These are phyloP conservation scores for Oncorhynchus nerka DNA, from an alignment of 2,113 vertebrate species.

Conservation along the genomic window DNA sequence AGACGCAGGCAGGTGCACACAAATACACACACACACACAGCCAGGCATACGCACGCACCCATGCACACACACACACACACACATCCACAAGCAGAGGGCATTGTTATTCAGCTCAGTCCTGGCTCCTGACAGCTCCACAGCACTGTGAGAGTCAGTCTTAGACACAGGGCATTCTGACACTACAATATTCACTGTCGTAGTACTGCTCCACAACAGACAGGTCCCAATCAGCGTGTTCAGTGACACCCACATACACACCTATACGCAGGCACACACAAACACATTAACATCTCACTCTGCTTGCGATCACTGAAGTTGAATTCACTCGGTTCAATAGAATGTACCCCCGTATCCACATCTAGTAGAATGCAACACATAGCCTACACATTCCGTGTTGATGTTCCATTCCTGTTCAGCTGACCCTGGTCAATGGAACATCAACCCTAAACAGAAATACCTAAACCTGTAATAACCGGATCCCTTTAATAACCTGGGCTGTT, in stretches of 20 bases:
- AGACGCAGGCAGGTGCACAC: neutral
- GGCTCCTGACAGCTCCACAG: constrained; percentile 49
- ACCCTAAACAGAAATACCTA: neutral
- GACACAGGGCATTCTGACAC: constrained; percentile 49
- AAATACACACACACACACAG: constrained; percentile 6
- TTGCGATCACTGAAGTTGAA: neutral
- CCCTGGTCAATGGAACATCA: no score
- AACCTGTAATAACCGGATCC: neutral
- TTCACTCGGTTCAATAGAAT: neutral
- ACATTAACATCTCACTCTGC: neutral
- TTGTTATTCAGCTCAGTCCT: constrained; percentile 64
- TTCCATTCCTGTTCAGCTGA: no score
- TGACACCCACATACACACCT: neutral
- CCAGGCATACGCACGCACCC: neutral
- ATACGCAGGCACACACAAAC: neutral
- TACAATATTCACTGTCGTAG: constrained; percentile 42
- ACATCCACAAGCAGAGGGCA: constrained; percentile 52
- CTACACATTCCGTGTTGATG: no score
- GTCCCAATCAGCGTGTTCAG: neutral
- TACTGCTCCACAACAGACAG: neutral
- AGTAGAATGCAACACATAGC: no score
- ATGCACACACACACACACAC: neutral
- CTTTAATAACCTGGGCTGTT: neutral
- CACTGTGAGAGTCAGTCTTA: constrained; percentile 53
- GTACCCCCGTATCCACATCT: neutral